Evolutionary conservation across 2,797 vertebrate species (phyloP), one percentile per base, ranked within the genome.

Genomic region (Oryzias sinensis): DNA sequence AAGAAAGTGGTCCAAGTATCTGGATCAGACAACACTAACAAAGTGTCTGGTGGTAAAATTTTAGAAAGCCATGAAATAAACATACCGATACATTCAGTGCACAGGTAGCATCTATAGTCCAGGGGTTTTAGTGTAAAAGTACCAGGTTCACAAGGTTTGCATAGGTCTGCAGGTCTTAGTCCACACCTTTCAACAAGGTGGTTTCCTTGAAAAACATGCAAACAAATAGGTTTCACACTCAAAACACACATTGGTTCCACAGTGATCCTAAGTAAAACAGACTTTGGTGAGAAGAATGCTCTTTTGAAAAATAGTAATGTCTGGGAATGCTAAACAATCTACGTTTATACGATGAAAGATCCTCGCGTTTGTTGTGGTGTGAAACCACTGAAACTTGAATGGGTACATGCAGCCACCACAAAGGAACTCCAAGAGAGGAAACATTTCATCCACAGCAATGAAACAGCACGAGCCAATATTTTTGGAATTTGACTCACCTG

Each of bases 71-170:
- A 16, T 14, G 29, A 5, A 16, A 22, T 20, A 4, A 3, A 72
- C 84, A 4, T 85, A 93, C 92, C 90, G 62, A 54, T 40, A 59
- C 92, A 93, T 48, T 83, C 71, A 1, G 43, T 74, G 56, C 92
- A 93, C 11, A 0, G 42, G 0, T 0, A 0, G 15, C 92, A 93
- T 0, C 0, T 0, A 0, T 0, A 0, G 0, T 0, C 0, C 0
- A 0, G 2, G 2, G 43, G 0, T 0, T 20, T 0, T 2, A 1
- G 0, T 17, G 45, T 59, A 41, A 22, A 93, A 11, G 17, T 78
- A 0, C 24, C 41, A 0, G 0, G 0, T 4, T 76, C 43, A 74
- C 92, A 93, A 0, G 70, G 90, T 16, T 0, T 65, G 43, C 92
- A 93, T 5, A 92, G 89, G 0, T 53, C 0, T 7, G 1, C 0